These are phyloP conservation scores for Lasioglossum calceatum DNA, from an alignment of 2,888 invertebrate species.

Conservation along the genomic window DNA sequence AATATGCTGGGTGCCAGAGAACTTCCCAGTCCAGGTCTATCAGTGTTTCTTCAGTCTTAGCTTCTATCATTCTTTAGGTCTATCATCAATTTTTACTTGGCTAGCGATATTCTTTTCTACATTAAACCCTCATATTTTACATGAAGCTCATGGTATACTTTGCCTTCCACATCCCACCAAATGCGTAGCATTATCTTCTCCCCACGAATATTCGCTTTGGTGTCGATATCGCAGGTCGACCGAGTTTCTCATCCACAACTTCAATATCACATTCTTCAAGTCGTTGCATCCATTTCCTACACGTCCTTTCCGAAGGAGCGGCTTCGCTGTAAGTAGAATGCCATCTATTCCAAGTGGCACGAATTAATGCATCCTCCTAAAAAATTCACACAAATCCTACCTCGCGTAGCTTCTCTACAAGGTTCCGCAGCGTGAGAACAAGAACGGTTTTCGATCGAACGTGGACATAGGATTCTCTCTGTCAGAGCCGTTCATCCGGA, in stretches of 20 bases:
- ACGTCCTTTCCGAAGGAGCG: background rate
- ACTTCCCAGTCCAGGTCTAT: too few species aligned
- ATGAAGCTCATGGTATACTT: too few species aligned
- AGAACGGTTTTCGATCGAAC: background rate
- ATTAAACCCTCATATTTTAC: too few species aligned
- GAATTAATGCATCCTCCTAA: background rate
- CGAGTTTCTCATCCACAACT: background rate
- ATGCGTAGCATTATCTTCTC: too few species aligned
- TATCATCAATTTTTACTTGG: too few species aligned
- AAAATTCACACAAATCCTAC: background rate
- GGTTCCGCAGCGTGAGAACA: background rate
- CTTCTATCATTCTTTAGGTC: too few species aligned
- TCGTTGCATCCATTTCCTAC: background rate
- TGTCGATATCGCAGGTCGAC: background rate
- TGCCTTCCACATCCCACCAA: too few species aligned
- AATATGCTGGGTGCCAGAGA: too few species aligned
- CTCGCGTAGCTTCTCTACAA: background rate
- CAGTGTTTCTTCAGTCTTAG: too few species aligned
- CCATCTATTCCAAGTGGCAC: background rate
- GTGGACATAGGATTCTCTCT: background rate
- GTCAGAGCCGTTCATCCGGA: background rate
- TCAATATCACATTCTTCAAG: background rate
- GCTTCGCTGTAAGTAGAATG: background rate
- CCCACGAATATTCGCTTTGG: background rate
- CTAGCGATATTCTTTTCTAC: too few species aligned